A percentile compares a stretch with the other conserved stretches of the same genome.
Evolutionary conservation across 2,888 invertebrate species (phyloP).

Genomic region (Parnassius mnemosyne): DNA sequence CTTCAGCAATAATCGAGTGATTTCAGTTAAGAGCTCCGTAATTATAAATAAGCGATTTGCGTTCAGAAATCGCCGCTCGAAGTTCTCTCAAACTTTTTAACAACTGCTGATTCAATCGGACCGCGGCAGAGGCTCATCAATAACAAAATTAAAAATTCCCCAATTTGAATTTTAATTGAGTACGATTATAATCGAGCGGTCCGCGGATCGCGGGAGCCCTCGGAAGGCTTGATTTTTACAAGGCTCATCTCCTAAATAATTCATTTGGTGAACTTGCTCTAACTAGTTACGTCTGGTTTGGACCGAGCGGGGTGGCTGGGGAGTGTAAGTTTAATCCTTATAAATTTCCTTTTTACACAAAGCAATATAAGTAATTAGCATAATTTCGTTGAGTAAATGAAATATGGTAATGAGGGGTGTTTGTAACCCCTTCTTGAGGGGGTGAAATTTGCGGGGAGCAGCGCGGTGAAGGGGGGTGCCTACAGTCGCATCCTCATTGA

Average conservation of each 20-base stretch:
- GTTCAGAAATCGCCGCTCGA: conserved; percentile 52
- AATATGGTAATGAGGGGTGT: conserved; percentile 80
- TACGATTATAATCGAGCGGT: conserved; percentile 74
- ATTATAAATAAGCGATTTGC: conserved; percentile 61
- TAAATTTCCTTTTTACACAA: conserved; percentile 82
- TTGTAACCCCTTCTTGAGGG: conserved; percentile 66
- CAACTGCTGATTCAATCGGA: conserved; percentile 64
- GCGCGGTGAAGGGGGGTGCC: conserved; percentile 50
- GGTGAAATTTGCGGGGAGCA: conserved; percentile 49
- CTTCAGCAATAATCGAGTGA: conserved; percentile 36
- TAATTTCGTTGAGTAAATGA: conserved; percentile 82
- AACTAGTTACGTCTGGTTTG: conserved; percentile 59
- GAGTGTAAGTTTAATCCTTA: conserved; percentile 79
- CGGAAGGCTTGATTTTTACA: conserved; percentile 45
- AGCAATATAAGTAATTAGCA: conserved; percentile 82
- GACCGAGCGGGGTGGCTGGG: conserved; percentile 49
- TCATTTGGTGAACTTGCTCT: conserved; percentile 59
- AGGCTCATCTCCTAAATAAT: conserved; percentile 70
- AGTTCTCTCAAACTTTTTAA: conserved; percentile 66
- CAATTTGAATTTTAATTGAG: conserved; percentile 80
- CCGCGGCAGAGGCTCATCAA: conserved; percentile 72
- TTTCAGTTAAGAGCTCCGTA: conserved; percentile 23
- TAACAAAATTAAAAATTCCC: conserved; percentile 79
- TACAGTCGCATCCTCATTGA: conserved; percentile 76
- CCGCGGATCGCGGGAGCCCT: conserved; percentile 65